A percentile compares a stretch with the other conserved stretches of the same genome.
phyloP scores from a whole-genome alignment of 2,797 vertebrate genomes.

The Ficedula albicollis region DNA sequence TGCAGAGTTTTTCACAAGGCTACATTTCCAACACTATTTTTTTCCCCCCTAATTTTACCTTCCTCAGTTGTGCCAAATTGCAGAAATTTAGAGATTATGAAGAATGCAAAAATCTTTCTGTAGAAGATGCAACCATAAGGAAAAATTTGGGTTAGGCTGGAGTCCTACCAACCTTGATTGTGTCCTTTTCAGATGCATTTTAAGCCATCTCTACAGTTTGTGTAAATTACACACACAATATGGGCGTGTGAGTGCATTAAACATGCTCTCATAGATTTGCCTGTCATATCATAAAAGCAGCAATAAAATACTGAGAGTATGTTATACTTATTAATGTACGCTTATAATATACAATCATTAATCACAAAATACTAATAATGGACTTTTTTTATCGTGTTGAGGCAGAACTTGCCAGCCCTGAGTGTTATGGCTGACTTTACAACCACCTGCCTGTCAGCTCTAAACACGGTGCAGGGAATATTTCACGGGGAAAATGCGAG shows the following conservation, averaged over 20 bases:
- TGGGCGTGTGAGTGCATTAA: neutral
- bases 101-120: neutral
- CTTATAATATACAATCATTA: conserved; percentile 70
- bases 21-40: rapidly evolving
- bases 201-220: conserved; percentile 5
- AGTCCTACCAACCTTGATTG: neutral
- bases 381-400: conserved; percentile 67
- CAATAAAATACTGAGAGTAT: conserved; percentile 54
- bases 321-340: conserved; percentile 69
- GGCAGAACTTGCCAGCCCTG: conserved; percentile 72
- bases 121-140: neutral
- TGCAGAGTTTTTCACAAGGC: neutral
- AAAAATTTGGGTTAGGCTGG: neutral
- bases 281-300: conserved; percentile 52
- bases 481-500: conserved; percentile 63
- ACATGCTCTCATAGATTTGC: conserved; percentile 34
- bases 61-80: neutral
- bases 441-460: conserved; percentile 72
- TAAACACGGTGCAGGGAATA: conserved; percentile 69
- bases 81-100: neutral
- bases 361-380: conserved; percentile 74
- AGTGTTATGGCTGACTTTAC: conserved; percentile 74
- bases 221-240: conserved; percentile 29
- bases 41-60: neutral
- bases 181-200: conserved; percentile 9